Evolutionary conservation across 2,113 vertebrate genomes (phyloP).

Genomic region (Phylloscopus trochiloides): DNA sequence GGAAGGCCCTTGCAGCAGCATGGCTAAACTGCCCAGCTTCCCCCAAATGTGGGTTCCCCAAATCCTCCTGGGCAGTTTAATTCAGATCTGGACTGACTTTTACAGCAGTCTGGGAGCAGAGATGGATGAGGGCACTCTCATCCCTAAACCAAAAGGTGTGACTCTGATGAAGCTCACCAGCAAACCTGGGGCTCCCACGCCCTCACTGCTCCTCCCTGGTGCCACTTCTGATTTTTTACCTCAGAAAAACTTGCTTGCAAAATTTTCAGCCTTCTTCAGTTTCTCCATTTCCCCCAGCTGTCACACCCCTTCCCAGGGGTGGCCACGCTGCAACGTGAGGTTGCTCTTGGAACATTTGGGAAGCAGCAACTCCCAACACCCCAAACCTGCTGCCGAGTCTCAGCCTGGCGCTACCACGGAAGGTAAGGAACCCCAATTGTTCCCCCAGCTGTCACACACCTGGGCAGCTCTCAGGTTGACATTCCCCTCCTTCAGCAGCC

Average conservation of each 20-base stretch:
- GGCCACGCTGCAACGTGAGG: not conserved
- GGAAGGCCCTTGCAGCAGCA: not conserved
- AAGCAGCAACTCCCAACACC: not conserved
- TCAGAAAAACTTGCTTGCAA: not conserved
- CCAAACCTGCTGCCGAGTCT: accelerated
- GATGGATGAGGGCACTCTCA: not conserved
- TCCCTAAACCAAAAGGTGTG: not conserved
- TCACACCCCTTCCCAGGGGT: not conserved
- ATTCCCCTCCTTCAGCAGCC: constrained; percentile 86
- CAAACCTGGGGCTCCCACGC: not conserved
- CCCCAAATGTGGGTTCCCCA: not conserved
- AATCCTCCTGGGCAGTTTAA: not conserved
- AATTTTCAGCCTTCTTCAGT: not conserved
- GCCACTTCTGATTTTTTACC: not conserved
- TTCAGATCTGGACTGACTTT: not conserved
- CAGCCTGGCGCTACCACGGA: accelerated
- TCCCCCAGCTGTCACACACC: constrained; percentile 64
- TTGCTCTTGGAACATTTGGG: not conserved
- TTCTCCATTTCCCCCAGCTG: not conserved
- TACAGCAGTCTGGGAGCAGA: not conserved
- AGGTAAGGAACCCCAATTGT: accelerated
- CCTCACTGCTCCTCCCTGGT: not conserved
- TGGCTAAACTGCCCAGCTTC: not conserved
- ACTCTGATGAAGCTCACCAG: not conserved
- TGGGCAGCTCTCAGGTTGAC: constrained; percentile 89